Base-by-base conservation (phyloP, 1,140 invertebrate species). In the Drosophila ficusphila region DNA sequence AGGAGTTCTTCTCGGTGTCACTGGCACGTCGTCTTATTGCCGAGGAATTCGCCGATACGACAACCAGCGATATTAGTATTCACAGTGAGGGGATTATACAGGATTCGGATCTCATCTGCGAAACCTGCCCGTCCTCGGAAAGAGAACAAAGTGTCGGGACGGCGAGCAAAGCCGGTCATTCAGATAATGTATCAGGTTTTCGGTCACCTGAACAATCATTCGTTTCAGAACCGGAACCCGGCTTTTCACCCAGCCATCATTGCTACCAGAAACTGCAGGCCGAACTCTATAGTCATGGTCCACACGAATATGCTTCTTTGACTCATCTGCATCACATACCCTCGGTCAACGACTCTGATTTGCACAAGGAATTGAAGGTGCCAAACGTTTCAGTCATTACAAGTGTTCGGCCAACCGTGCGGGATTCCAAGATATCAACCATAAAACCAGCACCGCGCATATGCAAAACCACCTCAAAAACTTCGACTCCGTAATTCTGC, bases 1-100 rank as follows among this genome's bases (percentile, higher is more conserved):
- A 68, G 52, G 83, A 89, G 9, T 89, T 60, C 21, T 5, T 46
- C 0, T 65, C 83, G 0, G 83, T 89, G 3, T 53, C 82, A 0
- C 9, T 89, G 14, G 83, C 83, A 0, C 53, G 83, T 7, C 75
- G 67, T 6, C 71, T 89, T 0, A 89, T 89, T 2, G 54, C 23
- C n/a, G 38, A 67, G 5, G 83, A 89, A 12, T 76, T 89, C 5
- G 57, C 23, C 0, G 70, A 68, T 0, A n/a, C 23, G 16, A 38
- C 6, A 18, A 54, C 3, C 18, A 42, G 41, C 0, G 75, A 79
- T 1, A 2, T 8, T 0, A 49, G 48, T n/a, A 12, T 47, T 0
- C 7, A 7, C 0, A 8, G 31, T 5, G 57, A 57, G 4, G 4
- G 1, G 0, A 0, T 0, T 2, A 7, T 9, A 0, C 3, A 8